These are phyloP conservation scores for Tribolium madens DNA, from an alignment of 1,140 invertebrate species.

Conservation along the genomic window DNA sequence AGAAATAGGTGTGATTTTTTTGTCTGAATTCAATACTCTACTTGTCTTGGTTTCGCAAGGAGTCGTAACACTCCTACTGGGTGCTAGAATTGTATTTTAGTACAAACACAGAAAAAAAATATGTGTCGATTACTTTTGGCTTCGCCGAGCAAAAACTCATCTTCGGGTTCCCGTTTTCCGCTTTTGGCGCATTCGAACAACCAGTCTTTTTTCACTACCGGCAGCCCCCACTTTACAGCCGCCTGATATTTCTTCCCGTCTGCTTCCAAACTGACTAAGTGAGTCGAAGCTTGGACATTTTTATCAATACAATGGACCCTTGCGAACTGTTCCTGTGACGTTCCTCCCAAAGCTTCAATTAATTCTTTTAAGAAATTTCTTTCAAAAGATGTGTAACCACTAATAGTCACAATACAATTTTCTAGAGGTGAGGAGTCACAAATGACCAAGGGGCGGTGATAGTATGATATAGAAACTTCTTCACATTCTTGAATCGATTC, in stretches of 20 bases:
- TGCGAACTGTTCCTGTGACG: conserved; percentile 76
- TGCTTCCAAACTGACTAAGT: conserved; percentile 80
- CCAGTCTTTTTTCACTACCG: conserved; percentile 82
- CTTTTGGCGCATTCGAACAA: conserved; percentile 75
- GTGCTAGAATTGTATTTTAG: not conserved
- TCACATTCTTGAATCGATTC: conserved; percentile 73
- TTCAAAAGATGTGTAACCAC: conserved; percentile 79
- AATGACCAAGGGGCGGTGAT: conserved; percentile 72
- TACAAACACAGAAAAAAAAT: not conserved
- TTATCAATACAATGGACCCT: conserved; percentile 68
- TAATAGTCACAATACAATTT: conserved; percentile 82
- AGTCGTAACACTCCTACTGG: not conserved
- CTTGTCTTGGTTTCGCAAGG: too few species aligned
- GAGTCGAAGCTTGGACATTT: conserved; percentile 74
- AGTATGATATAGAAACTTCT: conserved; percentile 72
- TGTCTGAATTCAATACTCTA: not conserved
- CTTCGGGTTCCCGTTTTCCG: conserved; percentile 68
- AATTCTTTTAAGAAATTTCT: conserved; percentile 78
- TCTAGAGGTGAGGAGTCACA: conserved; percentile 70
- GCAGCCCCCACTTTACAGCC: conserved; percentile 86
- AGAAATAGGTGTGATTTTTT: not conserved
- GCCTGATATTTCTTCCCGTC: conserved; percentile 86
- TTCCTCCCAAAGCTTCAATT: conserved; percentile 78
- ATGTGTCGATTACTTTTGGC: conserved; percentile 60
- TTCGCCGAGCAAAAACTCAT: conserved; percentile 73